phyloP scores from a whole-genome alignment of 2,113 vertebrate genomes.

The Collichthys lucidus region DNA sequence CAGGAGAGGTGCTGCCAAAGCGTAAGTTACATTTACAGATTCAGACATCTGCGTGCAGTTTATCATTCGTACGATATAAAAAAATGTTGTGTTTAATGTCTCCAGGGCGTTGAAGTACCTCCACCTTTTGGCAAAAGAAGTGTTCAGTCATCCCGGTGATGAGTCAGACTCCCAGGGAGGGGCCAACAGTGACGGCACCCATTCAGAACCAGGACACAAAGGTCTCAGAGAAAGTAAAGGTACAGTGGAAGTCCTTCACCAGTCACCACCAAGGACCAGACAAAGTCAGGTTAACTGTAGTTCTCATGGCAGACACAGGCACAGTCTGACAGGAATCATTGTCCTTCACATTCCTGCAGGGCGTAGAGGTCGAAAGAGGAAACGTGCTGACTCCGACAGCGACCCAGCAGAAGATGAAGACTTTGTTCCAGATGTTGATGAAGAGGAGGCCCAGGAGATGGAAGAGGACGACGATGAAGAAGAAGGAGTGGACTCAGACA shows the following conservation, averaged over 20 bases:
- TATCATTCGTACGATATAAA: background rate
- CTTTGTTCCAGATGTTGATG: conserved; percentile 84
- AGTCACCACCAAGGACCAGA: too few relatives aligned
- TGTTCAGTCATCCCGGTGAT: conserved; percentile 68
- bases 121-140: conserved; percentile 88
- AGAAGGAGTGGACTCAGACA: conserved; percentile 34
- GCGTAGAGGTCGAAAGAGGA: conserved; percentile 75
- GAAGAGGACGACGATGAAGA: conserved; percentile 77
- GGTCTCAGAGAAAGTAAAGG: conserved; percentile 44
- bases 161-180: background rate
- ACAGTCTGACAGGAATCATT: background rate
- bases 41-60: background rate
- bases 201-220: background rate
- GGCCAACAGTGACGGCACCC: background rate
- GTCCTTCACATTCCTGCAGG: background rate
- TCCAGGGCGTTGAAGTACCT: conserved; percentile 93
- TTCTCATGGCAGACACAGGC: too few relatives aligned
- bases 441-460: conserved; percentile 78
- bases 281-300: too few relatives aligned
- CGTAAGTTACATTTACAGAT: conserved; percentile 79
- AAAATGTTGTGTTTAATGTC: background rate
- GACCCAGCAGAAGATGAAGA: conserved; percentile 82
- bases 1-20: conserved; percentile 89
- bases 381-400: conserved; percentile 14
- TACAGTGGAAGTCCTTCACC: conserved; percentile 2